Evolutionary conservation across 1,140 invertebrate species (phyloP).

Genomic region (Trichonephila inaurata): DNA sequence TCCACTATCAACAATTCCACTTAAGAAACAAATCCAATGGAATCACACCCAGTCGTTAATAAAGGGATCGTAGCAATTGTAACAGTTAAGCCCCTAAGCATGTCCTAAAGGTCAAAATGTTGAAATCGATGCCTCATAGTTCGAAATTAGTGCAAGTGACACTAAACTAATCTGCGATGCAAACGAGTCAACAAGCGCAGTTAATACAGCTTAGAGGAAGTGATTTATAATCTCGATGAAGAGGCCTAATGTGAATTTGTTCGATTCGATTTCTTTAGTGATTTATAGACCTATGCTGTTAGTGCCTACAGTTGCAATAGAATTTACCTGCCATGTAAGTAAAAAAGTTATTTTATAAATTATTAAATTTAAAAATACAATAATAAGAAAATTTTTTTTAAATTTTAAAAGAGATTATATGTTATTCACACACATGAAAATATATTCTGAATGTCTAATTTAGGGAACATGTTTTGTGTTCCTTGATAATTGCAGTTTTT

Average conservation of each 20-base stretch:
- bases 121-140: constrained; percentile 13
- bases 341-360: too few relatives aligned
- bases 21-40: too few relatives aligned
- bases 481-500: too few relatives aligned
- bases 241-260: not conserved
- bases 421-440: too few relatives aligned
- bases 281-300: not conserved
- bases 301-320: too few relatives aligned
- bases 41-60: not conserved
- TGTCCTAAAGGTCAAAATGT: not conserved
- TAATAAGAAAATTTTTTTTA: too few relatives aligned
- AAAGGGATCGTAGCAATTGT: not conserved
- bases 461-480: too few relatives aligned
- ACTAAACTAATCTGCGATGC: not conserved
- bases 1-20: too few relatives aligned
- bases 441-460: too few relatives aligned
- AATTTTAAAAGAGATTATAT: too few relatives aligned
- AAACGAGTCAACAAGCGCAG: not conserved
- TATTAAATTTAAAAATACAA: too few relatives aligned
- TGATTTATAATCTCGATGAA: constrained; percentile 12
- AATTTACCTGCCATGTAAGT: too few relatives aligned
- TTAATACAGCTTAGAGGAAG: constrained; percentile 13
- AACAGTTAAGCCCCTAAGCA: not conserved
- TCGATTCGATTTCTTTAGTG: not conserved
- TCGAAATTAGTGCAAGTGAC: not conserved